Conservation (phyloP, 2,113 vertebrate genomes). For the Microtus richardsoni region DNA sequence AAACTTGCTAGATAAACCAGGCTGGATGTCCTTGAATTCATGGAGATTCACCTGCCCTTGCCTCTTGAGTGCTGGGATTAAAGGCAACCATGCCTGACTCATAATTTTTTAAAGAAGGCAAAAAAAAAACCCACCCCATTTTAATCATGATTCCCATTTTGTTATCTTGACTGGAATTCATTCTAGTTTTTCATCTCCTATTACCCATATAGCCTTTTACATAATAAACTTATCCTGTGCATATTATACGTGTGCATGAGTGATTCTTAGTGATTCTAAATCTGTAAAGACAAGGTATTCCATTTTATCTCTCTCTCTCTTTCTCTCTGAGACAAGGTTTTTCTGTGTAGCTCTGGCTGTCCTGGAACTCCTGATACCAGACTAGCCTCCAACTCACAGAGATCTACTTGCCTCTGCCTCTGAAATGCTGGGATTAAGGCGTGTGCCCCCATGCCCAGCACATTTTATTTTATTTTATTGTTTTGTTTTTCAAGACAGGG, state of each 20-base stretch:
- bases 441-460: too few relatives aligned
- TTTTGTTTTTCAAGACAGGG: too few relatives aligned
- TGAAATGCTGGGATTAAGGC: background rate
- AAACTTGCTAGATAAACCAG: background rate
- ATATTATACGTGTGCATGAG: background rate
- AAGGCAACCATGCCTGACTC: background rate
- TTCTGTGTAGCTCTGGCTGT: background rate
- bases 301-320: background rate
- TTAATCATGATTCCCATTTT: slow-evolving; percentile 1
- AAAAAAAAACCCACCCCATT: background rate
- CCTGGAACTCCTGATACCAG: background rate
- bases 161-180: slow-evolving; percentile 24
- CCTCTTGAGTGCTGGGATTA: background rate
- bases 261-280: slow-evolving; percentile 33
- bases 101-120: background rate
- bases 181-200: background rate
- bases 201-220: background rate
- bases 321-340: background rate
- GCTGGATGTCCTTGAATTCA: background rate
- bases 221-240: background rate
- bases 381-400: background rate
- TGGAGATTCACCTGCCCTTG: background rate
- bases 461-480: too few relatives aligned
- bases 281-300: slow-evolving; percentile 7
- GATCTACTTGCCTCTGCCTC: background rate